Base-by-base conservation (phyloP, 2,113 vertebrate species). In the Pseudopipra pipra region DNA sequence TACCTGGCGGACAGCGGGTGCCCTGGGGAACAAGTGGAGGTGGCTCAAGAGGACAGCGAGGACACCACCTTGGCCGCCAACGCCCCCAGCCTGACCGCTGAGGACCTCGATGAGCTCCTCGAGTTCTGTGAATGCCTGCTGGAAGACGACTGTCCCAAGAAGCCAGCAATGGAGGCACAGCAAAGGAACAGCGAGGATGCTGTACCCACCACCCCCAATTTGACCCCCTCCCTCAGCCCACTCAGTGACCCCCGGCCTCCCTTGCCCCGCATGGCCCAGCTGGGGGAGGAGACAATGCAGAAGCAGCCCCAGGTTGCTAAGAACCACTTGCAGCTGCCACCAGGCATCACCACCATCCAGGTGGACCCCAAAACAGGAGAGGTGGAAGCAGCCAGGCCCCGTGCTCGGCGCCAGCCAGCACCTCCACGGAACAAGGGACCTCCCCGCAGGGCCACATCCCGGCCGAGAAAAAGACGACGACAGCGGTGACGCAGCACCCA, bases 281-380 rank as follows among this genome's bases (percentile, higher is more conserved):
- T 1, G 43, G 63, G 51, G 70, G 19, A 81, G 49, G 33, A 25
- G 14, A 37, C 11, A 0, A 24, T 9, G 27, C 7, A 8, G 43
- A 31, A 8, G 12, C 49, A 82, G 63, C 41, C 72, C 19, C 2
- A 7, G 8, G 8, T 13, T 11, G 8, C 7, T 46, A 7, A 7
- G 14, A 47, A 5, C 19, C 2, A 11, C 14, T 35, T 28, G 31
- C 41, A 8, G 2, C 24, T 28, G 24, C 55, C 5, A 0, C 16
- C 14, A 0, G 51, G 37, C 3, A 1, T 6, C 6, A 0, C 22
- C 55, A 25, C 43, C 2, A 1, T 4, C 28, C 2, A 0, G 2
- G 37, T 8, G 21, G 6, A 1, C 5, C 37, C 77, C 63, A 27
- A 21, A 52, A 19, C 12, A 0, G 22, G 33, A 4, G 17, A 87